A percentile compares a stretch with the other conserved stretches of the same genome.
Evolutionary conservation across 37 sponge, comb jelly and placozoan genomes (phyloP).

Genomic region (Oscarella lobularis): DNA sequence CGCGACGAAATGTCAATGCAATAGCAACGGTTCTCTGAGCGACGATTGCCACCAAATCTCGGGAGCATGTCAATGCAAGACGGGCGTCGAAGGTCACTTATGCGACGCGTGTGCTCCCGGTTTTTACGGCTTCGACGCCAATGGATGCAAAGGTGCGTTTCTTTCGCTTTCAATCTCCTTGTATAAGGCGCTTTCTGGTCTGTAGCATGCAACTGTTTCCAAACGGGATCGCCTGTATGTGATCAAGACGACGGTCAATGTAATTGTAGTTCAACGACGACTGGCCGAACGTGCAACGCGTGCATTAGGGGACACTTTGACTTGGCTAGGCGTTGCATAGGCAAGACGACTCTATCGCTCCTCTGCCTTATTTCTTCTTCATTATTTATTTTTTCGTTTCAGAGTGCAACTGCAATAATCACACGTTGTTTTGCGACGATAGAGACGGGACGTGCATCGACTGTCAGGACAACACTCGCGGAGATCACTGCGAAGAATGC

Average conservation of each 20-base stretch:
- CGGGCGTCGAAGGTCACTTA: not conserved
- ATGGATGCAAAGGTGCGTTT: not conserved
- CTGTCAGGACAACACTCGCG: not conserved
- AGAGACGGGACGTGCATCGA: not conserved
- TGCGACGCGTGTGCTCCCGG: not conserved
- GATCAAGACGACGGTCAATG: too few species aligned
- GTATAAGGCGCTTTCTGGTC: too few species aligned
- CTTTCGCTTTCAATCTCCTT: too few species aligned
- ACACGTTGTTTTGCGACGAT: not conserved
- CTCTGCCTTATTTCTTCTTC: not conserved
- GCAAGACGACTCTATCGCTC: too few species aligned
- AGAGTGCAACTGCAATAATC: conserved; percentile 1
- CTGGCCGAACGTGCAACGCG: not conserved
- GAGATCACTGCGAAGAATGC: not conserved
- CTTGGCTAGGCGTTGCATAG: too few species aligned
- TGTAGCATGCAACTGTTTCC: too few species aligned
- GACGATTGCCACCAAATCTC: not conserved
- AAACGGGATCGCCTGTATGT: too few species aligned
- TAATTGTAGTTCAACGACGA: too few species aligned
- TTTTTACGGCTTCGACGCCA: not conserved
- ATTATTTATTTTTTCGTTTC: not conserved
- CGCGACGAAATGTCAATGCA: not conserved
- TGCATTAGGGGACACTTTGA: not conserved
- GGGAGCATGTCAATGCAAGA: not conserved
- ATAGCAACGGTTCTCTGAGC: not conserved